Evolutionary conservation across 1,140 invertebrate species (phyloP).

Genomic region (Drosophila jambulina): DNA sequence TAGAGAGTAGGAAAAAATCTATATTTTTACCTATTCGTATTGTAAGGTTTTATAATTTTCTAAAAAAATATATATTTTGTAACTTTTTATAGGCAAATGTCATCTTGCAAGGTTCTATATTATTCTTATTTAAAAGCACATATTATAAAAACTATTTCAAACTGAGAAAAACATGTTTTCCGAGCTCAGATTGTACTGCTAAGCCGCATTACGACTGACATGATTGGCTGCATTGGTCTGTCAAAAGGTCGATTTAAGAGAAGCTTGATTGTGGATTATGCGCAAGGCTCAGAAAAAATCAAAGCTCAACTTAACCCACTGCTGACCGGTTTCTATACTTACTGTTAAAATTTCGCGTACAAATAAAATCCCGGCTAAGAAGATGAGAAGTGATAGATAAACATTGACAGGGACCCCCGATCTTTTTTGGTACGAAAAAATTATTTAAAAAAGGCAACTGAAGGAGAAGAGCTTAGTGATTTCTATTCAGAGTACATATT

Average conservation of each 20-base stretch:
- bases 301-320: constrained; percentile 29
- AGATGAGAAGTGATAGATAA: not conserved
- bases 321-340: not conserved
- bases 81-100: not conserved
- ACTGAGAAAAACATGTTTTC: not conserved
- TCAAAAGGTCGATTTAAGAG: constrained; percentile 40
- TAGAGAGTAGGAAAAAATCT: too few relatives aligned
- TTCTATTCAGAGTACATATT: too few relatives aligned
- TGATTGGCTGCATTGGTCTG: constrained; percentile 36
- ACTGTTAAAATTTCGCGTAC: too few relatives aligned
- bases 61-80: not conserved
- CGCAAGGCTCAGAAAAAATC: constrained; percentile 9
- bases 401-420: not conserved
- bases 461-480: too few relatives aligned
- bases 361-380: too few relatives aligned
- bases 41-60: too few relatives aligned
- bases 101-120: not conserved
- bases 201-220: constrained; percentile 1
- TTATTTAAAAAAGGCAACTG: too few relatives aligned
- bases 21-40: too few relatives aligned
- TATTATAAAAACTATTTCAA: not conserved
- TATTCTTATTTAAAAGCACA: not conserved
- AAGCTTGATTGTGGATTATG: constrained; percentile 23
- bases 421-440: not conserved
- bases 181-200: not conserved